Base-by-base conservation (phyloP, 2,797 vertebrate species). In the Enteromius radiatus region DNA sequence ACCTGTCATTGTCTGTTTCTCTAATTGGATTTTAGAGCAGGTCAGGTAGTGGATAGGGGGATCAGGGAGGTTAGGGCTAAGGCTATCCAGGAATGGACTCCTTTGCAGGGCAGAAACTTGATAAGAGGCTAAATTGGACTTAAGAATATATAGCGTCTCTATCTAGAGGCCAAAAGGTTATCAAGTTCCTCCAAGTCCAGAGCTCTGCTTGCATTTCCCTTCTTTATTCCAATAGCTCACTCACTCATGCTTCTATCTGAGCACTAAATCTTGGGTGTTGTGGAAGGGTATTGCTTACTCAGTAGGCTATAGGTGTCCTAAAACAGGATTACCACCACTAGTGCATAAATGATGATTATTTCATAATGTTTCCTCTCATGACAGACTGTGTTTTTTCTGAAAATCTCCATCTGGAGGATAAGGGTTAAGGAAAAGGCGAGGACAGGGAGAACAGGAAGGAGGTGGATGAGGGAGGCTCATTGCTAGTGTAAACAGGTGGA, bases 401-500 rank as follows among this genome's bases (percentile, higher is more conserved):
- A 78, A 78, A 54, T 71, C 47, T 82, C 68, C 7, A 43, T 78
- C 59, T 63, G 52, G 68, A 36, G 73, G 43, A 75, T 82, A 68
- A 78, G 45, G 64, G 33, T 21, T 14, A 43, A 61, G 65, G 64
- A 41, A 41, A 47, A 64, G 21, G n/a, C 69, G 71, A 76, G 70
- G 54, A 76, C 65, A 43, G 87, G 84, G 45, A 68, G 59, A 77
- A 89, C 89, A 90, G 90, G 90, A 91, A 92, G 89, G 77, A 54
- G 31, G 77, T 68, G 89, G 89, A 86, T 86, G 85, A 89, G 88
- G 68, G 81, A 54, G 88, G 90, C 90, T 92, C 91, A 90, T 88
- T 91, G 87, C 88, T 88, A 92, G 90, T 93, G 91, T 91, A 89
- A 91, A 90, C 89, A 93, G 91, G 92, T 93, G 90, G 91, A 92